phyloP scores from a whole-genome alignment of 2,797 vertebrate genomes.

The Poecilia velifera region DNA sequence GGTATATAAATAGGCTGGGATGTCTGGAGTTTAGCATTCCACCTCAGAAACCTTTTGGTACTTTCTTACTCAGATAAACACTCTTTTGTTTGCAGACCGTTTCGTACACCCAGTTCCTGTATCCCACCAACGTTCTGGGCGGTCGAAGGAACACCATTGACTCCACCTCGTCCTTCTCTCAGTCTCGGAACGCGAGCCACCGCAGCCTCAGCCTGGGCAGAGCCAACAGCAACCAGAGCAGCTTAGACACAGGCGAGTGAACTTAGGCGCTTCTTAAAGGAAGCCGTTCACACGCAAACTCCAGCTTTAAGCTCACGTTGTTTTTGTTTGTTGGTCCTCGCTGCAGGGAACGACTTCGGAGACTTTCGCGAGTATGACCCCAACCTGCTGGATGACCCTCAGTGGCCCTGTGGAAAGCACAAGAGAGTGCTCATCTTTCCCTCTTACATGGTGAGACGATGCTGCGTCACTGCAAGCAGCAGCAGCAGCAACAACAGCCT shows the following conservation, averaged over 20 bases:
- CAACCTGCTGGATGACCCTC: constrained; percentile 97
- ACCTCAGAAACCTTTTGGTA: not conserved
- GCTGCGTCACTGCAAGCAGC: constrained; percentile 1
- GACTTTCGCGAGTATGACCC: constrained; percentile 95
- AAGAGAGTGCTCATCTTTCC: constrained; percentile 98
- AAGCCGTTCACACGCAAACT: not conserved
- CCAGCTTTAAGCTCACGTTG: not conserved
- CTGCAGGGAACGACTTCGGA: constrained; percentile 90
- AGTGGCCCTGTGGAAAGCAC: constrained; percentile 99
- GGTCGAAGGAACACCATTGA: constrained; percentile 95
- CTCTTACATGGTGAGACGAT: constrained; percentile 96
- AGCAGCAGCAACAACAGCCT: constrained; percentile 17
- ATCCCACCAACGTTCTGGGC: constrained; percentile 94
- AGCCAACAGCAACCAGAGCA: constrained; percentile 96
- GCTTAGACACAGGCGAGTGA: constrained; percentile 90
- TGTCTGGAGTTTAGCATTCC: not conserved
- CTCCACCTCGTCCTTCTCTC: constrained; percentile 95
- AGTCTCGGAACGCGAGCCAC: constrained; percentile 94
- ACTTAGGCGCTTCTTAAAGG: not conserved
- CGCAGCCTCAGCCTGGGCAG: constrained; percentile 94
- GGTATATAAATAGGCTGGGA: too few relatives aligned
- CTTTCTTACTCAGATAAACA: constrained; percentile 1
- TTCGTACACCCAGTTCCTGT: constrained; percentile 97
- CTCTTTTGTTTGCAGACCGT: constrained; percentile 85
- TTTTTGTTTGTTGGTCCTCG: constrained; percentile 29